Evolutionary conservation across 2,113 vertebrate genomes (phyloP).

Genomic region (Phoxinus phoxinus): DNA sequence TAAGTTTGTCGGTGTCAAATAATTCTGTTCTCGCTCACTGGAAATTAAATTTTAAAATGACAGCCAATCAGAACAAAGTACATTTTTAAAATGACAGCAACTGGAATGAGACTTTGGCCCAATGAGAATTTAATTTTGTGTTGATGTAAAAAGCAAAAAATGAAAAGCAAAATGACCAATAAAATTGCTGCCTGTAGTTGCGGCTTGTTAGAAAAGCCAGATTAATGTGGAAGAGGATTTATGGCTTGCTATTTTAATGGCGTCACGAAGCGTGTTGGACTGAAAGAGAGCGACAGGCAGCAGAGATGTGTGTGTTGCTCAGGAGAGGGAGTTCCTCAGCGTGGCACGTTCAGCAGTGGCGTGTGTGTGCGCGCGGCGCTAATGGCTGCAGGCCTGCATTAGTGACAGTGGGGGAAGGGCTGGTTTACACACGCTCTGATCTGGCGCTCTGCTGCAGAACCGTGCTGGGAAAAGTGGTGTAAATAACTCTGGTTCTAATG

Average conservation of each 20-base stretch:
- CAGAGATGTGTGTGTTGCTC: background rate
- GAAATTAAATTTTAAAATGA: background rate
- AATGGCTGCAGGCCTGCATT: slow-evolving; percentile 33
- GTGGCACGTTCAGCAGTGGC: slow-evolving; percentile 3
- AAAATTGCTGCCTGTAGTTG: background rate
- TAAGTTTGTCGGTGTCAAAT: too few relatives aligned
- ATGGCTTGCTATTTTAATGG: background rate
- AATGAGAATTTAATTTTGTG: background rate
- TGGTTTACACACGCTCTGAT: background rate
- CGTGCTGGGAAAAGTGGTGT: background rate
- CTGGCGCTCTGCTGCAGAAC: background rate
- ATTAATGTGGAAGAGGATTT: background rate
- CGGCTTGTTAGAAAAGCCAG: background rate
- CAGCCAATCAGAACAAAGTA: background rate
- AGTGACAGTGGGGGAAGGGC: slow-evolving; percentile 29
- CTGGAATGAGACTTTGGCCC: background rate
- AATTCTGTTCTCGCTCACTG: background rate
- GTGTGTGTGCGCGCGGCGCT: background rate
- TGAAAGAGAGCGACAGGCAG: background rate
- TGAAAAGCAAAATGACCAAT: background rate
- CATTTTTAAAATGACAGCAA: background rate
- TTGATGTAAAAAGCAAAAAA: background rate
- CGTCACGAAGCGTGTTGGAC: background rate
- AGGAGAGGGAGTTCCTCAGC: slow-evolving; percentile 33
- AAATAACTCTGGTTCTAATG: background rate